These are phyloP conservation scores for Oryctes rhinoceros DNA, from an alignment of 1,140 invertebrate species.

Conservation along the genomic window DNA sequence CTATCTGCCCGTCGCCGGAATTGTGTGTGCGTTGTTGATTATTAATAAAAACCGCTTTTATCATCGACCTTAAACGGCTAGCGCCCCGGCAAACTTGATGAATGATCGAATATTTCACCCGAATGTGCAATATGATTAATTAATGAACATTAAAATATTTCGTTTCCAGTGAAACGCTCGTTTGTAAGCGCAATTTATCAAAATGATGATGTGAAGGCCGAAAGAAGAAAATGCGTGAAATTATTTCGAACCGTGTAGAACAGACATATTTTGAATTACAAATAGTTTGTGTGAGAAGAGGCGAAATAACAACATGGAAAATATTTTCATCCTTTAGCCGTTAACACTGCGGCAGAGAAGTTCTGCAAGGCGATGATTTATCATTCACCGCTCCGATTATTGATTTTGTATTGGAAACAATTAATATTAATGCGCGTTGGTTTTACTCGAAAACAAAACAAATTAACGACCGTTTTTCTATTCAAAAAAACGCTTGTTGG, in stretches of 20 bases:
- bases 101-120: slow-evolving; percentile 46
- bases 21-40: slow-evolving; percentile 27
- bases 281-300: slow-evolving; percentile 11
- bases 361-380: not conserved
- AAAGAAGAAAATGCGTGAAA: slow-evolving; percentile 7
- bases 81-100: slow-evolving; percentile 44
- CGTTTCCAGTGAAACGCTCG: slow-evolving; percentile 40
- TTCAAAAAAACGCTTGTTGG: not conserved
- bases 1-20: not conserved
- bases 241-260: not conserved
- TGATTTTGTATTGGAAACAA: slow-evolving; percentile 11
- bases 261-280: slow-evolving; percentile 31
- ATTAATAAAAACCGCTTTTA: slow-evolving; percentile 50
- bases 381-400: not conserved
- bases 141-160: slow-evolving; percentile 48
- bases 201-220: slow-evolving; percentile 30
- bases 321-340: not conserved
- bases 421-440: not conserved
- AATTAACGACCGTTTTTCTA: not conserved
- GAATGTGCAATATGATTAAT: slow-evolving; percentile 47
- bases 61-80: slow-evolving; percentile 42
- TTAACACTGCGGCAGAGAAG: not conserved
- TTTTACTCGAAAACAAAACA: not conserved
- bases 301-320: slow-evolving; percentile 9
- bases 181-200: slow-evolving; percentile 42